These are phyloP conservation scores for Myrmophylax atrothorax DNA, from an alignment of 2,113 vertebrate genomes.

Conservation along the genomic window DNA sequence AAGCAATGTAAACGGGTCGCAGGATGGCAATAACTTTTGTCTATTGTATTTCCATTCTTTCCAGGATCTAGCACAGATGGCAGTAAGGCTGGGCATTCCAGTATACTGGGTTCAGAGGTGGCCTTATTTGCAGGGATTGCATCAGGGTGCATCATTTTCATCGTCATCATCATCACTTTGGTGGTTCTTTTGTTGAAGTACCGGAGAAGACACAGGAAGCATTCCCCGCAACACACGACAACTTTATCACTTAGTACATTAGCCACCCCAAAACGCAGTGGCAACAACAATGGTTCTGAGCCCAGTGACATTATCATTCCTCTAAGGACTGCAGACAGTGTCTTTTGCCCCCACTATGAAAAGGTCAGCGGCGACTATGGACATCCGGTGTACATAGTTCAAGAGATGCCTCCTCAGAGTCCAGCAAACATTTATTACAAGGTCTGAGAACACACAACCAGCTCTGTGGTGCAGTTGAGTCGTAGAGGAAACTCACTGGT, in stretches of 20 bases:
- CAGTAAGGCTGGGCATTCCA: slow-evolving; percentile 85
- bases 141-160: slow-evolving; percentile 96
- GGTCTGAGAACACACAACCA: slow-evolving; percentile 82
- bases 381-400: slow-evolving; percentile 98
- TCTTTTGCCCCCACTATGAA: slow-evolving; percentile 99
- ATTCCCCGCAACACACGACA: slow-evolving; percentile 93
- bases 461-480: slow-evolving; percentile 72
- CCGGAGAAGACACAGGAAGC: slow-evolving; percentile 93
- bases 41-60: slow-evolving; percentile 28
- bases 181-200: slow-evolving; percentile 96
- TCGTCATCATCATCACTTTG: slow-evolving; percentile 97
- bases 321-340: slow-evolving; percentile 98
- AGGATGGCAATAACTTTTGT: slow-evolving; percentile 30
- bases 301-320: slow-evolving; percentile 99
- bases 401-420: slow-evolving; percentile 99
- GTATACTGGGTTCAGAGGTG: slow-evolving; percentile 91
- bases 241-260: slow-evolving; percentile 95
- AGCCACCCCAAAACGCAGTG: slow-evolving; percentile 94
- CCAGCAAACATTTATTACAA: slow-evolving; percentile 99
- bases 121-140: slow-evolving; percentile 97
- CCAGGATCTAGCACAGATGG: slow-evolving; percentile 81
- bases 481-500: slow-evolving; percentile 72
- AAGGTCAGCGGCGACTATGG: slow-evolving; percentile 99
- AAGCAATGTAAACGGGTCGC: background rate
- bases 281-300: slow-evolving; percentile 97